Percentiles rank a stretch among this genome's conserved stretches.
Conservation (phyloP, 53 echinoderm and acorn worm species). For the Mesocentrotus franciscanus region DNA sequence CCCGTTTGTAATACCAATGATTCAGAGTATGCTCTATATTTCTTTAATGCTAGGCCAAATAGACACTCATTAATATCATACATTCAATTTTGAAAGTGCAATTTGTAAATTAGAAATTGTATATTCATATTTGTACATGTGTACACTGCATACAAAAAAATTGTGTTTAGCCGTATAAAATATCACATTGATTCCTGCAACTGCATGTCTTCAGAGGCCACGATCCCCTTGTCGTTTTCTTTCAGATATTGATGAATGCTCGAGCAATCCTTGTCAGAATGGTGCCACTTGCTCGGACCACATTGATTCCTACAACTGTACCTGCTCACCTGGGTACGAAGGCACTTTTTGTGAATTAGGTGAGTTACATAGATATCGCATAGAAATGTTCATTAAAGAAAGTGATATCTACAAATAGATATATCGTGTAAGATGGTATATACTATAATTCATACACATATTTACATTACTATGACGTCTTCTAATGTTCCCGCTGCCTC, state of each 20-base stretch:
- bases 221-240: background rate
- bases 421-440: background rate
- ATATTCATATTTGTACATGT: too few relatives aligned
- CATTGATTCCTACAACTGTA: slow-evolving; percentile 53
- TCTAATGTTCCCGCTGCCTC: too few relatives aligned
- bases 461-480: too few relatives aligned
- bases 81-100: too few relatives aligned
- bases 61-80: too few relatives aligned
- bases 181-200: background rate
- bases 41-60: too few relatives aligned
- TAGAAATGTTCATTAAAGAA: background rate
- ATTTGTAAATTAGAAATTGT: too few relatives aligned
- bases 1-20: too few relatives aligned
- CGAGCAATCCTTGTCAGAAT: slow-evolving; percentile 72
- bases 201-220: background rate
- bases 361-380: background rate
- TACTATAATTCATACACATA: background rate
- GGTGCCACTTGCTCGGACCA: slow-evolving; percentile 66
- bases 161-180: too few relatives aligned
- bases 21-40: too few relatives aligned
- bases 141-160: too few relatives aligned
- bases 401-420: background rate
- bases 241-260: slow-evolving; percentile 45
- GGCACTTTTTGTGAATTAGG: slow-evolving; percentile 21
- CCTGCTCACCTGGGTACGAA: slow-evolving; percentile 10